phyloP scores from a whole-genome alignment of 2,113 vertebrate genomes.

The Indri indri region DNA sequence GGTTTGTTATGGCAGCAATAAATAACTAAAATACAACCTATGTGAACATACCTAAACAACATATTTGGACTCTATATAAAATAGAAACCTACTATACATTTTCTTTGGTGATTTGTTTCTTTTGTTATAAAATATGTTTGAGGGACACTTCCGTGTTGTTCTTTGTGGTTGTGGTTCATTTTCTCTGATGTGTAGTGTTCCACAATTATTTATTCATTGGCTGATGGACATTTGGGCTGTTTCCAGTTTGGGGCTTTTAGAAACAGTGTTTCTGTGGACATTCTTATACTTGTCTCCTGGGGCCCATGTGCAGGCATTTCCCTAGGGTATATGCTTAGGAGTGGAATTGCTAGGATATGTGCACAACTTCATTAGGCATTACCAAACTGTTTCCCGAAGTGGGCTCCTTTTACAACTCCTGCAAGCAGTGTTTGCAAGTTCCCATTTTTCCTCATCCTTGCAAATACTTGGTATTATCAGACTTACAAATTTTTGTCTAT shows the following conservation, averaged over 20 bases:
- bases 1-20: neutral
- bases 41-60: neutral
- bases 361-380: neutral
- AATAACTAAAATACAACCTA: neutral
- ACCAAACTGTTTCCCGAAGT: neutral
- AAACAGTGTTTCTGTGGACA: neutral
- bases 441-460: neutral
- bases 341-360: neutral
- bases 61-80: neutral
- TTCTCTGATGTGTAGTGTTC: neutral
- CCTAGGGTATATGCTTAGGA: neutral
- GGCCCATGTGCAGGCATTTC: neutral
- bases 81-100: neutral
- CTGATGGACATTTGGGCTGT: neutral
- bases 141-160: neutral
- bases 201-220: neutral
- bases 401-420: neutral
- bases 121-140: neutral
- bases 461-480: neutral
- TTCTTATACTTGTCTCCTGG: neutral
- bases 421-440: neutral
- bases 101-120: conserved; percentile 6
- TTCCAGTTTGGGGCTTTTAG: neutral
- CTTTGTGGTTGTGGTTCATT: neutral
- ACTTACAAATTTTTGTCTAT: neutral